A percentile compares a stretch with the other conserved stretches of the same genome.
Conservation (phyloP, 2,113 vertebrate species). For the Nansenia antarctica region DNA sequence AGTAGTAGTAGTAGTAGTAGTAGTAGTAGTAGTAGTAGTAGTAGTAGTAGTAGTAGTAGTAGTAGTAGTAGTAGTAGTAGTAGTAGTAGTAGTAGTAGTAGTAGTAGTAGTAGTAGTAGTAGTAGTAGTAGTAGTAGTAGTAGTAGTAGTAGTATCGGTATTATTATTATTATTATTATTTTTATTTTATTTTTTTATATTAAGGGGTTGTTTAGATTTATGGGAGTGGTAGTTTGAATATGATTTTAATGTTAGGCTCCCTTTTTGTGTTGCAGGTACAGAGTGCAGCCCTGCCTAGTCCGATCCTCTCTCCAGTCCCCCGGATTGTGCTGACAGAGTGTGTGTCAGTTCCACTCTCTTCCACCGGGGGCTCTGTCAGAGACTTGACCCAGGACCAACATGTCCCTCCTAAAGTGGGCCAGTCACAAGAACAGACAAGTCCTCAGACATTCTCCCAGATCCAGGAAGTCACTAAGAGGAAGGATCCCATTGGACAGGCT, state of each 20-base stretch:
- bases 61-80: too few relatives aligned
- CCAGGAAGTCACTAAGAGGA: slow-evolving; percentile 6
- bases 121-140: too few relatives aligned
- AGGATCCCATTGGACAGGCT: slow-evolving; percentile 13
- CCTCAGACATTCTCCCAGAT: slow-evolving; percentile 11
- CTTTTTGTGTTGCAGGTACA: slow-evolving; percentile 65
- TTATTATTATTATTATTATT: too few relatives aligned
- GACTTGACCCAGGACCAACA: slow-evolving; percentile 31
- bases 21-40: too few relatives aligned
- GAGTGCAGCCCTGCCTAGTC: not conserved
- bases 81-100: too few relatives aligned
- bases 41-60: too few relatives aligned
- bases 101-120: too few relatives aligned
- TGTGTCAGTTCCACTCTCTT: slow-evolving; percentile 62
- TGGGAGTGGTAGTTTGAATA: not conserved
- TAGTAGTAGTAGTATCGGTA: too few relatives aligned
- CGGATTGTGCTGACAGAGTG: slow-evolving; percentile 84
- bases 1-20: too few relatives aligned
- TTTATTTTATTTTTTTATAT: not conserved
- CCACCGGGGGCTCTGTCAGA: slow-evolving; percentile 59
- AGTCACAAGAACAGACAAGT: not conserved
- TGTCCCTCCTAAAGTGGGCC: slow-evolving; percentile 5
- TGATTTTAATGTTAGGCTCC: slow-evolving; percentile 29
- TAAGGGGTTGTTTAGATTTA: not conserved
- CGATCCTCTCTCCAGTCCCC: slow-evolving; percentile 70